A percentile compares a stretch with the other conserved stretches of the same genome.
Evolutionary conservation across 2,888 invertebrate species (phyloP).

Genomic region (Drosophila barbarae): DNA sequence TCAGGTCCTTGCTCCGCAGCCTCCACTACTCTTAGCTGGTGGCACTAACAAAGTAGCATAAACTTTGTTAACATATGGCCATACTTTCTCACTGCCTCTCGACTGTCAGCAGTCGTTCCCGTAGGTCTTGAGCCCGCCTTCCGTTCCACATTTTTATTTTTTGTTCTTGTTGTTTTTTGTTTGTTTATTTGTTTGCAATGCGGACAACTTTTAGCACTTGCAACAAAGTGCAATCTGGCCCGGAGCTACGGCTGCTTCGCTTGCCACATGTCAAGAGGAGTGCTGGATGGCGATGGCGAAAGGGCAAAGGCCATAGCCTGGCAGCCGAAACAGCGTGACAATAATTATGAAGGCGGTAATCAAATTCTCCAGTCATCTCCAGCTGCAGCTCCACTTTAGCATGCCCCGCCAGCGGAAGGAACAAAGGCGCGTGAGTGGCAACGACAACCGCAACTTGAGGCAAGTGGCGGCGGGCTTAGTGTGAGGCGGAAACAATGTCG

Average conservation of each 20-base stretch:
- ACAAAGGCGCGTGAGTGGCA: constrained; percentile 59
- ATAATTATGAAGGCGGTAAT: constrained; percentile 64
- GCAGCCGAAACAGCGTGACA: constrained; percentile 50
- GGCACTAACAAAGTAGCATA: constrained; percentile 52
- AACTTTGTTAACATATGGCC: constrained; percentile 66
- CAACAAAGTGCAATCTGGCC: constrained; percentile 54
- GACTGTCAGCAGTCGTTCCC: constrained; percentile 23
- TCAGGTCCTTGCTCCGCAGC: constrained; percentile 18
- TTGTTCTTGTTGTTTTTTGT: constrained; percentile 32
- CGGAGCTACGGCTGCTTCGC: constrained; percentile 6
- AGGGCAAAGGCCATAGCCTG: constrained; percentile 48
- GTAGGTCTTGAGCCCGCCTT: constrained; percentile 3
- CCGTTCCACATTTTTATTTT: constrained; percentile 20
- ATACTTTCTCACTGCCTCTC: constrained; percentile 26
- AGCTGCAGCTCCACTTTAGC: constrained; percentile 57
- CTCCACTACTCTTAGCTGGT: constrained; percentile 11
- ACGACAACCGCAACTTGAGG: constrained; percentile 61
- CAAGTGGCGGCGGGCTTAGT: constrained; percentile 45
- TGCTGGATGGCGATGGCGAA: constrained; percentile 18
- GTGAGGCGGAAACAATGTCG: constrained; percentile 58
- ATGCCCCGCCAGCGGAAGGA: constrained; percentile 55
- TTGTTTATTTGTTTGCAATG: constrained; percentile 41
- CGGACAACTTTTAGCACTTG: constrained; percentile 47
- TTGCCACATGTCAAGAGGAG: constrained; percentile 43
- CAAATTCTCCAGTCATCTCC: constrained; percentile 54